Evolutionary conservation across 2,888 invertebrate species (phyloP).

Genomic region (Bembecia ichneumoniformis): DNA sequence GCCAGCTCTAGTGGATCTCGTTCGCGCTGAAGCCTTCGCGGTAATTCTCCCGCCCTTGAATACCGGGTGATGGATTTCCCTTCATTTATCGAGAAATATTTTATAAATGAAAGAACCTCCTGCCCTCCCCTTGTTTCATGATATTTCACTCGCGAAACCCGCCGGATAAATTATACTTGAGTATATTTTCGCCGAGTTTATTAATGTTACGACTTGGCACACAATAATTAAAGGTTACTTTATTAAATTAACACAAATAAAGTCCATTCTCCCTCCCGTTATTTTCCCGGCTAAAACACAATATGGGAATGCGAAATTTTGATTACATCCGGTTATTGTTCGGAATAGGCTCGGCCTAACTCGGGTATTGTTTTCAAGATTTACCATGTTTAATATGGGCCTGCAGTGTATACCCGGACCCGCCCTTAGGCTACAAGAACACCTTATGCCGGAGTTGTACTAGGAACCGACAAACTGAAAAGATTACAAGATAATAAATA

Average conservation of each 20-base stretch:
- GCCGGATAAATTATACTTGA: not conserved
- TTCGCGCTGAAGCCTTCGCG: not conserved
- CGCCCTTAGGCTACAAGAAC: constrained; percentile 36
- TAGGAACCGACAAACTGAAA: too few relatives aligned
- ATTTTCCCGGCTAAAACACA: constrained; percentile 6
- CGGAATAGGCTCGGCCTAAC: constrained; percentile 17
- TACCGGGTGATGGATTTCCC: constrained; percentile 8
- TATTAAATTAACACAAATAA: constrained; percentile 8
- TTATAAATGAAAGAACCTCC: constrained; percentile 6
- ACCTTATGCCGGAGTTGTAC: too few relatives aligned
- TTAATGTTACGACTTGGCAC: not conserved
- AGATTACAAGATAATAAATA: too few relatives aligned
- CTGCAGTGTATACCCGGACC: constrained; percentile 10
- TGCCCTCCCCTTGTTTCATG: not conserved
- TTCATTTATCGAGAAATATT: constrained; percentile 8
- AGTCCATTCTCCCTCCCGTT: constrained; percentile 9
- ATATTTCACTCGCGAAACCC: not conserved
- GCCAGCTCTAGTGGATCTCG: not conserved
- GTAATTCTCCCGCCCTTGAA: constrained; percentile 1
- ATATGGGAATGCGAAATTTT: constrained; percentile 22
- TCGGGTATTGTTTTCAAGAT: constrained; percentile 42
- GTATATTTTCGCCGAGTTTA: not conserved
- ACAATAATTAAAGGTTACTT: not conserved
- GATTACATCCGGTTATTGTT: constrained; percentile 27
- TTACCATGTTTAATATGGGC: constrained; percentile 33